Base-by-base conservation (phyloP, 2,797 vertebrate species). In the Anas acuta region DNA sequence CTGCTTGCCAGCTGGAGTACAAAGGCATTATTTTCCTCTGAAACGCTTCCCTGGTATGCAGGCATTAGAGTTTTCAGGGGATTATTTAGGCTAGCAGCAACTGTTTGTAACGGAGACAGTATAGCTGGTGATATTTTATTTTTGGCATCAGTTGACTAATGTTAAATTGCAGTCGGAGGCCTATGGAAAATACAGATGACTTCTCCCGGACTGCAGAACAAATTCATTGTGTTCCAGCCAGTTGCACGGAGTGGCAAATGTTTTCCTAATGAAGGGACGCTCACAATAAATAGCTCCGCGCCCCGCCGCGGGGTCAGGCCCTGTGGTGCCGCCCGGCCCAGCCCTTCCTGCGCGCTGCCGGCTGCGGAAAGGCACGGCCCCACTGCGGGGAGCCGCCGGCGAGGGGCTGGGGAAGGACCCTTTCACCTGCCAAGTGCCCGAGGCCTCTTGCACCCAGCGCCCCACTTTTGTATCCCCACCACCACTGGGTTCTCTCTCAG, bases 81-180 rank as follows among this genome's bases (percentile, higher is more conserved):
- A 95, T 96, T 96, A 95, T 90, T 96, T 91, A 78, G 92, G 83
- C 94, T 73, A 92, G 92, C 74, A 93, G 81, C 92, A 96, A 95
- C 96, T 87, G 96, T 96, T 96, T 95, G 94, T 95, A 89, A 89
- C 64, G 0, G 96, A 95, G 92, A 95, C 89, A 74, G 88, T 85
- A 86, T 75, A 93, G 87, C 91, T 20, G 51, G 15, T 90, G 91
- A 87, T 84, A 77, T 94, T 95, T 96, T 94, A 90, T 85, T 95
- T 93, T 94, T 93, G 90, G 90, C 89, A 78, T 83, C 66, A 9
- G 15, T 79, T 92, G 96, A 92, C 83, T 60, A 89, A 89, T 82
- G 88, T 70, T 92, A 76, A 94, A 91, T 56, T 90, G 87, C 78
- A 93, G 71, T 79, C 37, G 73, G 84, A 84, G 73, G 94, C 87